Evolutionary conservation across 2,113 vertebrate species (phyloP).

Genomic region (Ivindomyrus marchei): DNA sequence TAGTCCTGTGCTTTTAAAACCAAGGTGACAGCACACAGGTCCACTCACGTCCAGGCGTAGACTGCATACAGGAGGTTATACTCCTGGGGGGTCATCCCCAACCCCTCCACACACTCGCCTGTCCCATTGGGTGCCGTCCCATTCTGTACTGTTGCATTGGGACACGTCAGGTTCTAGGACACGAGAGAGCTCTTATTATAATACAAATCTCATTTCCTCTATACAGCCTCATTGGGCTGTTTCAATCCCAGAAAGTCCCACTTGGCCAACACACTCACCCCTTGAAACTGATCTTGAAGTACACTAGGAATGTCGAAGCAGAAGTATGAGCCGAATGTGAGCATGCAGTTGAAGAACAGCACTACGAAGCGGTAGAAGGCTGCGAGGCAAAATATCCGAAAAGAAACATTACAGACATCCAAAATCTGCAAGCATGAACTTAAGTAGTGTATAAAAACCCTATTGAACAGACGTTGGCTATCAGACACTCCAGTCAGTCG

Average conservation of each 20-base stretch:
- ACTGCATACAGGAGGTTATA: constrained; percentile 72
- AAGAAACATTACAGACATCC: not conserved
- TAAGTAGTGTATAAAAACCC: not conserved
- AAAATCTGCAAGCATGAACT: not conserved
- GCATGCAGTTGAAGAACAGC: constrained; percentile 71
- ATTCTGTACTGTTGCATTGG: constrained; percentile 48
- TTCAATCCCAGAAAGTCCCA: not conserved
- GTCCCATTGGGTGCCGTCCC: constrained; percentile 42
- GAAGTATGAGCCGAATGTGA: constrained; percentile 71
- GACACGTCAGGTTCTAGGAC: constrained; percentile 67
- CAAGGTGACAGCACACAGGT: not conserved
- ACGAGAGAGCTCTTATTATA: not conserved
- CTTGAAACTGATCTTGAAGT: constrained; percentile 72
- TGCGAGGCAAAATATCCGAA: constrained; percentile 20
- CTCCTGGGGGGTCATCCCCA: constrained; percentile 71
- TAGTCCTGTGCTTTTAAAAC: not conserved
- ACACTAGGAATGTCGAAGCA: constrained; percentile 73
- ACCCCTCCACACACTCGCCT: constrained; percentile 55
- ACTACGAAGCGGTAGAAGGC: constrained; percentile 62
- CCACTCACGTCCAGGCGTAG: constrained; percentile 67
- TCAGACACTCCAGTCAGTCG: not conserved
- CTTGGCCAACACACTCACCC: constrained; percentile 45
- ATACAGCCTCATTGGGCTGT: not conserved
- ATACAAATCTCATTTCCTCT: not conserved
- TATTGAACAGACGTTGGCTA: not conserved